phyloP scores from a whole-genome alignment of 2,797 vertebrate species.

The Toxotes lorentzi region DNA sequence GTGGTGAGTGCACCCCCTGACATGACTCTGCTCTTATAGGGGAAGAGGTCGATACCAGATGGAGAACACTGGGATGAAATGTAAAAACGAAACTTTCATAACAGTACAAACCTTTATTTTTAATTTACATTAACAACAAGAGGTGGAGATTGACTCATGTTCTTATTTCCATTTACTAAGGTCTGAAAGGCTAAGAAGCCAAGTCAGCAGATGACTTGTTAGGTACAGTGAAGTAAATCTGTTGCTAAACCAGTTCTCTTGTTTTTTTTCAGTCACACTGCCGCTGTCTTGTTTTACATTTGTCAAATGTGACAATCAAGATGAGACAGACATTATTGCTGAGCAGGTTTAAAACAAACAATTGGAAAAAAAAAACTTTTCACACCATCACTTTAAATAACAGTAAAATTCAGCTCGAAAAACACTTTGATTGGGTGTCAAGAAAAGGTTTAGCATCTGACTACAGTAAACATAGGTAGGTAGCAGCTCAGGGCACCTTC shows the following conservation, averaged over 20 bases:
- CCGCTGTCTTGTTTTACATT: constrained; percentile 2
- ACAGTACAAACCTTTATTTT: too few species aligned
- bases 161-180: background rate
- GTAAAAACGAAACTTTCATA: too few species aligned
- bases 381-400: background rate
- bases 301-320: background rate
- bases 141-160: background rate
- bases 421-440: background rate
- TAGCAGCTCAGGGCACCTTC: background rate
- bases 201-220: background rate
- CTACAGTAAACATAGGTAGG: background rate
- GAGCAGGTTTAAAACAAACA: background rate
- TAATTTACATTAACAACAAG: too few species aligned
- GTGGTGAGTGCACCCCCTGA: background rate
- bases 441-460: background rate
- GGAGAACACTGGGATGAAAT: too few species aligned
- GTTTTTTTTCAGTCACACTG: constrained; percentile 20
- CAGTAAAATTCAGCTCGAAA: background rate
- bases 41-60: too few species aligned
- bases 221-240: background rate
- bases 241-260: background rate
- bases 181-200: background rate
- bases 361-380: background rate
- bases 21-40: background rate
- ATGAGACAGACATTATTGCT: constrained; percentile 19